Evolutionary conservation across 1,140 invertebrate species (phyloP).

Genomic region (Mercenaria mercenaria): DNA sequence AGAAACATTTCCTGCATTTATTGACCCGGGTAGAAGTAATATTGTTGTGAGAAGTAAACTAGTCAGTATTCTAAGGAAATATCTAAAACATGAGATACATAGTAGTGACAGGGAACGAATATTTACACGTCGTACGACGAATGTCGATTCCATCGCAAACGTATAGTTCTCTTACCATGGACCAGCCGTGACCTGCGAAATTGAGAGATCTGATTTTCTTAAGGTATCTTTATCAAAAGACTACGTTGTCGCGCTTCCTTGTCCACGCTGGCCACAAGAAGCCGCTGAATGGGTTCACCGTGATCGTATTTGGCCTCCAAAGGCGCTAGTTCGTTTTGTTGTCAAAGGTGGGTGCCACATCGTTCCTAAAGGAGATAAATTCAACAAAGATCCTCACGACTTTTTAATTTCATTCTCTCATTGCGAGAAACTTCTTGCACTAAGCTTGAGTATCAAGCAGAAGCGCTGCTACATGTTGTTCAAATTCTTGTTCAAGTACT

Average conservation of each 20-base stretch:
- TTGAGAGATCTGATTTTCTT: background rate
- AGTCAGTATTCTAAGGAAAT: background rate
- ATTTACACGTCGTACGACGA: background rate
- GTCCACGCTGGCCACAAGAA: constrained; percentile 35
- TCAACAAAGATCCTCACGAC: constrained; percentile 1
- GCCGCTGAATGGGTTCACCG: background rate
- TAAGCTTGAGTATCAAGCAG: background rate
- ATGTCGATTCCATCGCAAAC: background rate
- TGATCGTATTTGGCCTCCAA: background rate
- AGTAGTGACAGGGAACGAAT: background rate
- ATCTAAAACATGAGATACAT: background rate
- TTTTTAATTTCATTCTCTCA: constrained; percentile 28
- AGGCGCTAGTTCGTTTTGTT: background rate
- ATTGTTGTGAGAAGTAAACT: background rate
- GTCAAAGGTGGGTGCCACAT: constrained; percentile 27
- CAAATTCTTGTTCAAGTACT: background rate
- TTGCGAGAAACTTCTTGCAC: background rate
- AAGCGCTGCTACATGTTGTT: constrained; percentile 37
- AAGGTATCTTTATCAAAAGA: background rate
- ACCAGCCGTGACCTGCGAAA: background rate
- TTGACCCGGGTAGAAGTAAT: no score
- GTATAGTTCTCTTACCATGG: constrained; percentile 1
- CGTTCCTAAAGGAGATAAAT: constrained; percentile 10
- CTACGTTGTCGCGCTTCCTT: constrained; percentile 12
- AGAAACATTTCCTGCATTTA: background rate